These are phyloP conservation scores for Chironomus tentans DNA, from an alignment of 2,888 invertebrate species.

Conservation along the genomic window DNA sequence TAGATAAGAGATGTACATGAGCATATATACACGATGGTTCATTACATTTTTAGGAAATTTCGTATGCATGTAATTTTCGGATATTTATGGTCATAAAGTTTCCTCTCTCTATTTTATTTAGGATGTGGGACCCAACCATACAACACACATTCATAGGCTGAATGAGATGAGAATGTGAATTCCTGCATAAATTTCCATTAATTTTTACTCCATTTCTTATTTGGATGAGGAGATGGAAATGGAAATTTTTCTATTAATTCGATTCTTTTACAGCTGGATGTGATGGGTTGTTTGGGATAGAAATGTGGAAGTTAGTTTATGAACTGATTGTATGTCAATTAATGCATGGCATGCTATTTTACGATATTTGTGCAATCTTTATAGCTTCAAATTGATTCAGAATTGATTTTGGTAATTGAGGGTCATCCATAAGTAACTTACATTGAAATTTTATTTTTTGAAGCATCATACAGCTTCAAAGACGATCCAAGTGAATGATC, in stretches of 20 bases:
- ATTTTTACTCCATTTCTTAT: not conserved
- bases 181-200: slow-evolving; percentile 4
- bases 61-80: slow-evolving; percentile 16
- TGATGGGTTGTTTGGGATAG: not conserved
- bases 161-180: not conserved
- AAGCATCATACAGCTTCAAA: too few relatives aligned
- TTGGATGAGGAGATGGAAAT: not conserved
- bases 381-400: too few relatives aligned
- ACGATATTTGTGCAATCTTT: too few relatives aligned
- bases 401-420: too few relatives aligned
- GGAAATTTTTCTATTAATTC: not conserved
- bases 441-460: too few relatives aligned
- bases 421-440: too few relatives aligned
- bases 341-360: too few relatives aligned
- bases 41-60: not conserved
- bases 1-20: not conserved
- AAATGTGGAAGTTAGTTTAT: not conserved
- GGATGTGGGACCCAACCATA: not conserved
- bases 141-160: not conserved
- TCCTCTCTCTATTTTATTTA: not conserved
- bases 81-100: slow-evolving; percentile 17
- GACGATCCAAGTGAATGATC: too few relatives aligned
- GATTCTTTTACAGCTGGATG: not conserved
- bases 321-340: not conserved
- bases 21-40: not conserved